A percentile compares a stretch with the other conserved stretches of the same genome.
phyloP scores from a whole-genome alignment of 1,140 invertebrate species.

The Copidosoma floridanum region DNA sequence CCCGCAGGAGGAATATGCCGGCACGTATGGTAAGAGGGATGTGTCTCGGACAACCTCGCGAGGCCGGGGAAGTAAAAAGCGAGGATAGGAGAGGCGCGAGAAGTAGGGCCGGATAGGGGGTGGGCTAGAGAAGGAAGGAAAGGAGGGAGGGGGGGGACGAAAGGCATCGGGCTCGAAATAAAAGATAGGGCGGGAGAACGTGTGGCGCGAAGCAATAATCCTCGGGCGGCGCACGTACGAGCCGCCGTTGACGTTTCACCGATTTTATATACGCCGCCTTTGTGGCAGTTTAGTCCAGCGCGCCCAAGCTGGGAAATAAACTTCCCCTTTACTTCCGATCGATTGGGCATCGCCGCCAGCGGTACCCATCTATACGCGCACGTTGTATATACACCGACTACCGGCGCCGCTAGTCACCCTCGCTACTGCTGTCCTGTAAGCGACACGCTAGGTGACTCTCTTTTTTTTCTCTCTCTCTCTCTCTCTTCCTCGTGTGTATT shows the following conservation, averaged over 20 bases:
- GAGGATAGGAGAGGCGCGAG: too few relatives aligned
- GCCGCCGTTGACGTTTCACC: slow-evolving; percentile 10
- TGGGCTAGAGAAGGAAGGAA: neutral
- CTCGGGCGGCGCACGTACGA: neutral
- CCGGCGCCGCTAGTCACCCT: too few relatives aligned
- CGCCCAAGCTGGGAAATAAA: slow-evolving; percentile 12
- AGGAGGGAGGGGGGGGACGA: too few relatives aligned
- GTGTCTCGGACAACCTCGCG: too few relatives aligned
- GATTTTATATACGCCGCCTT: slow-evolving; percentile 14
- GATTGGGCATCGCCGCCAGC: slow-evolving; percentile 3
- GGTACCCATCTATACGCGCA: neutral
- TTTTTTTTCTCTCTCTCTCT: neutral
- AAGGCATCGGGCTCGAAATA: slow-evolving; percentile 8
- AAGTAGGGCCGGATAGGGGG: too few relatives aligned
- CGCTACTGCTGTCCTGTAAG: too few relatives aligned
- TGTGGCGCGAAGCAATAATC: slow-evolving; percentile 3
- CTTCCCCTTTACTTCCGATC: slow-evolving; percentile 17
- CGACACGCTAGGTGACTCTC: too few relatives aligned
- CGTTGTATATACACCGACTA: too few relatives aligned
- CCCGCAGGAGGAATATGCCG: too few relatives aligned
- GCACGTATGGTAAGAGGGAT: too few relatives aligned
- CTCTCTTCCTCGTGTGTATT: neutral
- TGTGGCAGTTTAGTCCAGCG: slow-evolving; percentile 15
- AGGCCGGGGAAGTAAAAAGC: too few relatives aligned
- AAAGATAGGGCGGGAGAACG: slow-evolving; percentile 11